Percentiles rank a stretch among this genome's conserved stretches.
Evolutionary conservation across 2,888 invertebrate genomes (phyloP).

Genomic region (Helleia helle): DNA sequence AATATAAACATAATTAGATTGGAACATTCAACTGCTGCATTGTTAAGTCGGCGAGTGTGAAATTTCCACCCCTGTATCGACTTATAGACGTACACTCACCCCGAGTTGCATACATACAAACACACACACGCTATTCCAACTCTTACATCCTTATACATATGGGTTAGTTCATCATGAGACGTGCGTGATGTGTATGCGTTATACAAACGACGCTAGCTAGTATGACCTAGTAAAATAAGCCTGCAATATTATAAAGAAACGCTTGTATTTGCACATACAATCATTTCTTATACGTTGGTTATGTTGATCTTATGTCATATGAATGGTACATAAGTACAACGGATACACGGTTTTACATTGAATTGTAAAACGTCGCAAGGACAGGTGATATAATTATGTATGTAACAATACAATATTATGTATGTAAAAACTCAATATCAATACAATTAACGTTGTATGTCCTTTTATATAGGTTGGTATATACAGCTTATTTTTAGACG

Average conservation of each 20-base stretch:
- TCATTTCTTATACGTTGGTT: slow-evolving; percentile 1
- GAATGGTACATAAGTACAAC: too few species aligned
- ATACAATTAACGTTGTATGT: too few species aligned
- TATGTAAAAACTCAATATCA: too few species aligned
- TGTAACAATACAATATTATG: too few species aligned
- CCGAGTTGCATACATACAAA: not conserved
- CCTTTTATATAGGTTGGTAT: too few species aligned
- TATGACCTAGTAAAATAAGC: slow-evolving; percentile 47
- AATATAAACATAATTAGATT: slow-evolving; percentile 5
- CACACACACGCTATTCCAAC: not conserved
- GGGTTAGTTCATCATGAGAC: slow-evolving; percentile 8
- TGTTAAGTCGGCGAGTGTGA: slow-evolving; percentile 5
- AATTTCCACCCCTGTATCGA: slow-evolving; percentile 4
- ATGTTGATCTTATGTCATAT: not conserved
- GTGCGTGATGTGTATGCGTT: slow-evolving; percentile 10
- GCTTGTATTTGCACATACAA: slow-evolving; percentile 8
- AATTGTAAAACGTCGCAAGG: too few species aligned
- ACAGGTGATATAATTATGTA: too few species aligned
- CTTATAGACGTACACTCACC: not conserved
- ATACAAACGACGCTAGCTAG: slow-evolving; percentile 28
- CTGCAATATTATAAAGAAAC: slow-evolving; percentile 22
- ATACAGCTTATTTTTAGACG: too few species aligned
- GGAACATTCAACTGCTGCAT: not conserved
- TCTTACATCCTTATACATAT: slow-evolving; percentile 1
- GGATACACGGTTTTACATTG: too few species aligned